Evolutionary conservation across 2,888 invertebrate genomes (phyloP).

Genomic region (Volucella zonaria): DNA sequence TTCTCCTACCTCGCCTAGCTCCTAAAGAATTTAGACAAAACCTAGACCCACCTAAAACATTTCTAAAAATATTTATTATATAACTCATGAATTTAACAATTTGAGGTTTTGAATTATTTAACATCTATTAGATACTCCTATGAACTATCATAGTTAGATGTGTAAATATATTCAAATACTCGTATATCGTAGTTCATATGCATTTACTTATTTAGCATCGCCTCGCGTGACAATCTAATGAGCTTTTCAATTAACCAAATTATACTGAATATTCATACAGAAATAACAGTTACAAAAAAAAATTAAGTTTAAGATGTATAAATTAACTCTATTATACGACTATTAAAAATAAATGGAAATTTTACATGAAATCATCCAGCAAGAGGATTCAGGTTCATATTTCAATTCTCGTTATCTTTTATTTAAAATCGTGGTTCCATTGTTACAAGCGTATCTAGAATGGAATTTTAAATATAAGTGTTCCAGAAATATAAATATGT

Average conservation of each 20-base stretch:
- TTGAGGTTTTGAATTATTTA: slow-evolving; percentile 1
- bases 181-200: not conserved
- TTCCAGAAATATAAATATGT: too few species aligned
- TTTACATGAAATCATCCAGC: too few species aligned
- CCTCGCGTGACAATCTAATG: slow-evolving; percentile 60
- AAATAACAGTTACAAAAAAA: not conserved
- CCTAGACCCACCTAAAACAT: slow-evolving; percentile 61
- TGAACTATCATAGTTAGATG: not conserved
- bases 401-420: too few species aligned
- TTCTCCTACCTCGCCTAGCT: not conserved
- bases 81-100: not conserved
- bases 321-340: not conserved
- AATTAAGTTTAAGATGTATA: not conserved
- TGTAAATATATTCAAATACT: not conserved
- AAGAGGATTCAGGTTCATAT: too few species aligned
- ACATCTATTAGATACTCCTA: not conserved
- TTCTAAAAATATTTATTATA: not conserved
- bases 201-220: not conserved
- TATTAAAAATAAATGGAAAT: too few species aligned
- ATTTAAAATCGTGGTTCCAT: too few species aligned
- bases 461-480: too few species aligned
- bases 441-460: too few species aligned
- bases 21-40: slow-evolving; percentile 61
- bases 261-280: slow-evolving; percentile 4
- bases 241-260: slow-evolving; percentile 18